Percentiles rank a stretch among this genome's conserved stretches.
Evolutionary conservation across 1,140 invertebrate genomes (phyloP).

Genomic region (Eumeta japonica): DNA sequence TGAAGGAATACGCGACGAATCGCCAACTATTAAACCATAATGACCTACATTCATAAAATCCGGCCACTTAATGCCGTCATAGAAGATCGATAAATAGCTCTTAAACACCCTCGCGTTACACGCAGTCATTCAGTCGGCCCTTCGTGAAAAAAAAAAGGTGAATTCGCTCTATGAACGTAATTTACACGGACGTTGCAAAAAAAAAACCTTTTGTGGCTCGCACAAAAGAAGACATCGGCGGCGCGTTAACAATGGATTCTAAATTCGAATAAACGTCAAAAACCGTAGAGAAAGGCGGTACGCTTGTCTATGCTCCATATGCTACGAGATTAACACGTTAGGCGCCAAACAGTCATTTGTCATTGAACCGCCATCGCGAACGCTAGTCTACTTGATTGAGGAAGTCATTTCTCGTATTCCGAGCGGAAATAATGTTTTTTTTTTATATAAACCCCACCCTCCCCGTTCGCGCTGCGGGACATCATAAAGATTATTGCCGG

Average conservation of each 20-base stretch:
- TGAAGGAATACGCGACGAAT: slow-evolving; percentile 1
- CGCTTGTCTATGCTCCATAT: slow-evolving; percentile 46
- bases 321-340: slow-evolving; percentile 49
- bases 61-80: slow-evolving; percentile 39
- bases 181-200: slow-evolving; percentile 48
- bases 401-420: slow-evolving; percentile 49
- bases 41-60: slow-evolving; percentile 21
- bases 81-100: slow-evolving; percentile 32
- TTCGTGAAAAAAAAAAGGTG: slow-evolving; percentile 26
- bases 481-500: slow-evolving; percentile 37
- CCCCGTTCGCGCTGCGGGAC: slow-evolving; percentile 19
- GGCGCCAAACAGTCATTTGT: slow-evolving; percentile 41
- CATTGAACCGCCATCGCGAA: slow-evolving; percentile 21
- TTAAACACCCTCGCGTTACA: slow-evolving; percentile 34
- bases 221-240: slow-evolving; percentile 50
- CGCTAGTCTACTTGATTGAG: slow-evolving; percentile 43
- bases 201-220: slow-evolving; percentile 35
- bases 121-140: slow-evolving; percentile 27
- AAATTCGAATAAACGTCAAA: slow-evolving; percentile 41
- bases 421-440: slow-evolving; percentile 53
- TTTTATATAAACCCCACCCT: slow-evolving; percentile 22
- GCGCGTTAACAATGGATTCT: slow-evolving; percentile 38
- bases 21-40: slow-evolving; percentile 18
- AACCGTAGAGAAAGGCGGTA: slow-evolving; percentile 31
- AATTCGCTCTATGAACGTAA: slow-evolving; percentile 26